Base-by-base conservation (phyloP, 2,888 invertebrate genomes). In the Sabellastarte sp. region DNA sequence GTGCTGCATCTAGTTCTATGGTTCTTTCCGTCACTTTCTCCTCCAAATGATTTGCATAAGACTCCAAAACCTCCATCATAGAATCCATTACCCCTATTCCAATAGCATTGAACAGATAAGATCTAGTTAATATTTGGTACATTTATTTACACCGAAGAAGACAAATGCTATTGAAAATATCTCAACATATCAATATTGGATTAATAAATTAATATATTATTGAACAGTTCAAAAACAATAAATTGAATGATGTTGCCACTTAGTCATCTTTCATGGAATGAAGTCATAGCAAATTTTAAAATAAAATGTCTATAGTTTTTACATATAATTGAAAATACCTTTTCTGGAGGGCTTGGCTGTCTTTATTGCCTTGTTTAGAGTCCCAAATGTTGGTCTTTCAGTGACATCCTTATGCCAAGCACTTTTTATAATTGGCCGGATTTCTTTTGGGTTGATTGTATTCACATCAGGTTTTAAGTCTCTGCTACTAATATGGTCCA, bases 21-120 rank as follows among this genome's bases (percentile, higher is more conserved):
- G 76, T 77, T 33, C 76, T 65, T 57, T 77, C 77, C 5, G 53
- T 26, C 30, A 80, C 72, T 55, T 74, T 74, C n/a, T 76, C 78
- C 64, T 81, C 80, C 53, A 81, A 71, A 32, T 74, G 73, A 3
- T 56, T 50, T 4, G 77, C 74, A 66, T 81, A 80, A 30, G 72
- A 72, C 58, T 83, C 81, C 69, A 82, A 73, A 3, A 78, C 73
- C 31, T 77, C 75, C 73, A 82, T 79, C 75, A 83, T 80, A 41
- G 74, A 74, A 66, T 83, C 83, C 52, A 82, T 60, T 31, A 82
- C 70, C 10, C 80, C 41, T 41, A 41, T 15, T 15, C 20, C 10
- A 41, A 41, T 41, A n/a, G n/a, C n/a, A n/a, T n/a, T n/a, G n/a
- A n/a, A n/a, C n/a, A n/a, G n/a, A n/a, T n/a, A n/a, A n/a, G n/a